Evolutionary conservation across 1,140 invertebrate species (phyloP).

Genomic region (Pseudoatta argentina): DNA sequence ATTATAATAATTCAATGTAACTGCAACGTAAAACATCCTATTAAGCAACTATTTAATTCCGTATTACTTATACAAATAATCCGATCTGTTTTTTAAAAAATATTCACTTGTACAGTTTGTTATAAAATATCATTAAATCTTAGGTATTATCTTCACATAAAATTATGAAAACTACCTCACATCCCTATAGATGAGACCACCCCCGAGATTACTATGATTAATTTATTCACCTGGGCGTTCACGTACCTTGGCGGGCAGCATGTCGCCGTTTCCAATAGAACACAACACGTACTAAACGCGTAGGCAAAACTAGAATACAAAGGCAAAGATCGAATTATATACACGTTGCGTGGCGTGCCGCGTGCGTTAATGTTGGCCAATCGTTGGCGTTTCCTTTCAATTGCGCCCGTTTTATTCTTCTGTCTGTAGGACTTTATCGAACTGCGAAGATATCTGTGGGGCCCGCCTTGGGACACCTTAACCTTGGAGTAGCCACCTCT

Average conservation of each 20-base stretch:
- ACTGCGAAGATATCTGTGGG: slow-evolving; percentile 63
- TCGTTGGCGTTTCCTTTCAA: slow-evolving; percentile 78
- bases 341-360: slow-evolving; percentile 68
- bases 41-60: neutral
- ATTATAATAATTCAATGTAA: neutral
- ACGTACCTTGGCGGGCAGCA: slow-evolving; percentile 74
- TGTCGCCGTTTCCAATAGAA: slow-evolving; percentile 54
- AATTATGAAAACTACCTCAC: neutral
- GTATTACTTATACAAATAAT: neutral
- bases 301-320: slow-evolving; percentile 70
- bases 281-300: slow-evolving; percentile 53
- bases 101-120: neutral
- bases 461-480: slow-evolving; percentile 71
- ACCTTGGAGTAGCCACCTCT: slow-evolving; percentile 74
- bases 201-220: neutral
- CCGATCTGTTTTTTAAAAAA: neutral
- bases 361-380: slow-evolving; percentile 71
- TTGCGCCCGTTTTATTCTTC: slow-evolving; percentile 58
- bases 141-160: slow-evolving; percentile 3
- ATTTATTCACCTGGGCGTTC: neutral
- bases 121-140: neutral
- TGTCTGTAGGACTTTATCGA: slow-evolving; percentile 72
- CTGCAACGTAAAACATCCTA: neutral
- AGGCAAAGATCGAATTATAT: slow-evolving; percentile 80
- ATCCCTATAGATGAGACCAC: neutral